Evolutionary conservation across 2,888 invertebrate species (phyloP).

Genomic region (Habrosyne pyritoides): DNA sequence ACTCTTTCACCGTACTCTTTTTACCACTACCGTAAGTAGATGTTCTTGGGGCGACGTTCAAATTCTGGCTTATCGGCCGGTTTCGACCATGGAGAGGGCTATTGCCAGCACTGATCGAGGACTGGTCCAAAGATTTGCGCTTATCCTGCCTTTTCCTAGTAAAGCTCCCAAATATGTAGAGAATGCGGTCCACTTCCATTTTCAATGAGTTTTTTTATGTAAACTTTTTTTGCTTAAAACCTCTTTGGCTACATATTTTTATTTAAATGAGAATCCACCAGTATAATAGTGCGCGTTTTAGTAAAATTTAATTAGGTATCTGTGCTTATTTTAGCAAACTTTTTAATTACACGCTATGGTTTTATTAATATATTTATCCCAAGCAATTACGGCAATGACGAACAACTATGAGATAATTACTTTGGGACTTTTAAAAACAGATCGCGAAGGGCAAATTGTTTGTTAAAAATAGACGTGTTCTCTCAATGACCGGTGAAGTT

Average conservation of each 20-base stretch:
- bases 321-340: background rate
- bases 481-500: constrained; percentile 35
- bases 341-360: background rate
- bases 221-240: background rate
- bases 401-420: background rate
- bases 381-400: no score
- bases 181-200: constrained; percentile 85
- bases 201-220: constrained; percentile 23
- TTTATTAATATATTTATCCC: background rate
- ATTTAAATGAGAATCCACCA: background rate
- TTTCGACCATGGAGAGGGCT: constrained; percentile 60
- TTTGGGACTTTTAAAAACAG: background rate
- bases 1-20: constrained; percentile 59
- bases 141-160: constrained; percentile 82
- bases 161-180: constrained; percentile 86
- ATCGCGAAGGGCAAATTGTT: constrained; percentile 38
- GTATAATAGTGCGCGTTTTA: no score
- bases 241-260: background rate
- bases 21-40: constrained; percentile 60
- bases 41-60: constrained; percentile 63
- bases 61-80: constrained; percentile 58
- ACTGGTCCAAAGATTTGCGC: constrained; percentile 74
- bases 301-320: no score
- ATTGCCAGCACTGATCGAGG: constrained; percentile 74
- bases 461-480: constrained; percentile 61